Conservation (phyloP, 2,797 vertebrate species). For the Semotilus atromaculatus region DNA sequence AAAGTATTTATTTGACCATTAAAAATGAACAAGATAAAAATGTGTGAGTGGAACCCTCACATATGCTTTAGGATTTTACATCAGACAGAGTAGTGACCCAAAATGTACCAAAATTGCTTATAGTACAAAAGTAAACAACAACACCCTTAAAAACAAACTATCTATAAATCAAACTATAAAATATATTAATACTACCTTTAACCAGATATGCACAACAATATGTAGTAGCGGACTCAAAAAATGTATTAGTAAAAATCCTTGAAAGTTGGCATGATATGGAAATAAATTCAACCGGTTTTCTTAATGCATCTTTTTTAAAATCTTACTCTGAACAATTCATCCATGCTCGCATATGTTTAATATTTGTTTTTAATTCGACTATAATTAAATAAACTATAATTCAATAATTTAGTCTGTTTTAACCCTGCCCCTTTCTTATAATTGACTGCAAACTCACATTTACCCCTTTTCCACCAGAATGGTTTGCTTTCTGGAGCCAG, state of each 20-base stretch:
- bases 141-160: not conserved
- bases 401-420: too few species aligned
- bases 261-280: too few species aligned
- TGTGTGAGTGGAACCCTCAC: not conserved
- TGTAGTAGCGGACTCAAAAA: not conserved
- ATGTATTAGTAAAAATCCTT: too few species aligned
- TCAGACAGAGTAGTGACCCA: not conserved
- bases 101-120: not conserved
- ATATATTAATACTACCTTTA: not conserved
- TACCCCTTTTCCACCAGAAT: too few species aligned
- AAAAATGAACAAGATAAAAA: slow-evolving; percentile 5
- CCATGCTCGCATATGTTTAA: not conserved
- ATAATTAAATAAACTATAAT: too few species aligned
- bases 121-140: not conserved
- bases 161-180: not conserved
- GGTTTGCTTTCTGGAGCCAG: too few species aligned
- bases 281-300: too few species aligned
- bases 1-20: not conserved
- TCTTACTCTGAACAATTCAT: not conserved
- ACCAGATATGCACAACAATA: not conserved
- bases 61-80: not conserved
- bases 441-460: too few species aligned
- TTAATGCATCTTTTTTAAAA: too few species aligned
- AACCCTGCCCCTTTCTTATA: too few species aligned
- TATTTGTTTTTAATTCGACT: not conserved